Percentiles rank a stretch among this genome's conserved stretches.
Evolutionary conservation across 2,113 vertebrate genomes (phyloP).

Genomic region (Chionis minor): DNA sequence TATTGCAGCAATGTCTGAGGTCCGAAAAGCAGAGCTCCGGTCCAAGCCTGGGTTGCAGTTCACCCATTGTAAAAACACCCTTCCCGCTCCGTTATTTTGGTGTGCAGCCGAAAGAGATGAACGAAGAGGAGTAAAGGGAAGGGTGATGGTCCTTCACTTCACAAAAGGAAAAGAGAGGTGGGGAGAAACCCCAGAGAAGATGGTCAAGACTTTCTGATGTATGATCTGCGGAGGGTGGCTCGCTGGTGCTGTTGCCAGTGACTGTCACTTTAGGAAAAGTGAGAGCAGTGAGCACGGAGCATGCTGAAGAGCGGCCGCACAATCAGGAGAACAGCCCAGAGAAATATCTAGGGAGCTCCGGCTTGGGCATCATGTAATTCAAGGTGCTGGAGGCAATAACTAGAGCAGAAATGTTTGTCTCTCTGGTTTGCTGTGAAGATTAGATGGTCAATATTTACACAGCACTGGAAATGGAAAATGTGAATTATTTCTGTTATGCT

Average conservation of each 20-base stretch:
- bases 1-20: not conserved
- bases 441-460: not conserved
- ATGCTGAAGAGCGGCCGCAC: not conserved
- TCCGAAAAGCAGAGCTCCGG: not conserved
- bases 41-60: not conserved
- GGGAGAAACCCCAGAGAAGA: not conserved
- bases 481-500: not conserved
- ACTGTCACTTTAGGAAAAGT: not conserved
- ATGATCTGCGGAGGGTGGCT: not conserved
- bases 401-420: not conserved
- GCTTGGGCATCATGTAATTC: fast-evolving
- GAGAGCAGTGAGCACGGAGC: not conserved
- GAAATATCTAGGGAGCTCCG: not conserved
- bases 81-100: not conserved
- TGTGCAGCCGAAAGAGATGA: not conserved
- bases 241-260: not conserved
- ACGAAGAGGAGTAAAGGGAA: not conserved
- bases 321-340: not conserved
- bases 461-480: not conserved
- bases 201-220: not conserved
- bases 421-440: not conserved
- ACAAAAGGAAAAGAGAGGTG: not conserved
- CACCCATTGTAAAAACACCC: not conserved
- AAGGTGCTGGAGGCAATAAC: not conserved
- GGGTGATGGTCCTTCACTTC: not conserved